Evolutionary conservation across 2,113 vertebrate genomes (phyloP), one percentile per base, ranked within the genome.

Genomic region (Lycaon pictus): DNA sequence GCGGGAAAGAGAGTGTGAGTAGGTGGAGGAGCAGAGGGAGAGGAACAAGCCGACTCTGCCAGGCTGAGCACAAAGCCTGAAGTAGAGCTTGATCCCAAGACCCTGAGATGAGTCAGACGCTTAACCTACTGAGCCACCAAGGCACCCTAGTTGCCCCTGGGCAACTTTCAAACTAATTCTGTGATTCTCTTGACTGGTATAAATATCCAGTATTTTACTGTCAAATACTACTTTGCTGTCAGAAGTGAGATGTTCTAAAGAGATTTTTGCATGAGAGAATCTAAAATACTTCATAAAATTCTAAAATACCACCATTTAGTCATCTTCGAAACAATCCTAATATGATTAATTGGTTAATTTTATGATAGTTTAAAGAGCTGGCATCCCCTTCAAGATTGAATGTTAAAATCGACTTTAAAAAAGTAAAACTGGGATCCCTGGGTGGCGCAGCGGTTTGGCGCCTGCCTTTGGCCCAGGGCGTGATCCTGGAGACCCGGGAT

Each of bases 111-210:
- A 63, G 62, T 63, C 32, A 69, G 32, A 69, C 7, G 17, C 32
- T 67, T 67, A n/a, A 69, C 8, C 32, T n/a, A 69, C 67, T 35
- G n/a, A 69, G 32, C 67, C 67, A 69, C 67, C 67, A 32, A 35
- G 32, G 32, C 8, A 8, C 67, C 67, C 43, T 43, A 43, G 43
- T 43, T 43, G 43, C 43, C 43, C 43, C 43, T 43, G 43, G 43
- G 6, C 32, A 69, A 35, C n/a, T 74, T 92, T 85, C 22, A 90
- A 93, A 62, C 72, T 53, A 86, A 79, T 93, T 60, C 35, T 93
- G 10, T 93, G 56, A 67, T 82, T 87, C 35, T 90, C 11, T 22
- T 81, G 51, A 69, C 37, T 25, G 53, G 17, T 81, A 9, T 90
- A 82, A 67, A 87, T 81, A 35, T 43, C 43, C 43, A 1, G 43